These are phyloP conservation scores for Knipowitschia caucasica DNA, from an alignment of 2,797 vertebrate genomes.

Conservation along the genomic window DNA sequence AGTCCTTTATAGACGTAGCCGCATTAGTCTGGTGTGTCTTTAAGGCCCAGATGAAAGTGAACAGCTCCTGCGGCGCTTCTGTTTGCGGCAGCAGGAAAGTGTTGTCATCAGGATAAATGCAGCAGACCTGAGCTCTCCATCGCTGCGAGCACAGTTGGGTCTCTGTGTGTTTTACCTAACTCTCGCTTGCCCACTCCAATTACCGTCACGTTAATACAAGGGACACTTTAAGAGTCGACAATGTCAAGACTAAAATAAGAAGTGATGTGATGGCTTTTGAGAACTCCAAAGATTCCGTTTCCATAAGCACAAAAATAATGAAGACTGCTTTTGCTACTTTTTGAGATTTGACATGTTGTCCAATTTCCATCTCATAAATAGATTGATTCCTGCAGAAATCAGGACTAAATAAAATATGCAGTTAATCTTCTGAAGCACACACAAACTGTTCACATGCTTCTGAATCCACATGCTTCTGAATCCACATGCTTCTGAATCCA, in stretches of 20 bases:
- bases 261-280: background rate
- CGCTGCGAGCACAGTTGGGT: background rate
- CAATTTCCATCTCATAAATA: no score
- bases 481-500: no score
- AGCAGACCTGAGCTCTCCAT: constrained; percentile 18
- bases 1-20: constrained; percentile 30
- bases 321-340: background rate
- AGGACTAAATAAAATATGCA: no score
- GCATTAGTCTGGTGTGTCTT: constrained; percentile 45
- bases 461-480: no score
- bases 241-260: background rate
- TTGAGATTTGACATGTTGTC: no score
- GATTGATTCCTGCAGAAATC: no score
- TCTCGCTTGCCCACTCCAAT: constrained; percentile 10
- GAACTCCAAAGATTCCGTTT: background rate
- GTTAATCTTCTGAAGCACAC: no score
- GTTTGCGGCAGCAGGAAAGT: constrained; percentile 26
- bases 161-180: constrained; percentile 10
- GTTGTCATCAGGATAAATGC: constrained; percentile 30
- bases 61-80: constrained; percentile 25
- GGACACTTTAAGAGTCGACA: constrained; percentile 1
- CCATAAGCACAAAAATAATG: background rate
- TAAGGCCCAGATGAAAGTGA: constrained; percentile 39
- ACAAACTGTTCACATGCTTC: no score
- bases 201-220: constrained; percentile 12